A percentile compares a stretch with the other conserved stretches of the same genome.
These are phyloP conservation scores for Cecidostiba fungosa DNA, from an alignment of 2,888 invertebrate genomes.

Conservation along the genomic window DNA sequence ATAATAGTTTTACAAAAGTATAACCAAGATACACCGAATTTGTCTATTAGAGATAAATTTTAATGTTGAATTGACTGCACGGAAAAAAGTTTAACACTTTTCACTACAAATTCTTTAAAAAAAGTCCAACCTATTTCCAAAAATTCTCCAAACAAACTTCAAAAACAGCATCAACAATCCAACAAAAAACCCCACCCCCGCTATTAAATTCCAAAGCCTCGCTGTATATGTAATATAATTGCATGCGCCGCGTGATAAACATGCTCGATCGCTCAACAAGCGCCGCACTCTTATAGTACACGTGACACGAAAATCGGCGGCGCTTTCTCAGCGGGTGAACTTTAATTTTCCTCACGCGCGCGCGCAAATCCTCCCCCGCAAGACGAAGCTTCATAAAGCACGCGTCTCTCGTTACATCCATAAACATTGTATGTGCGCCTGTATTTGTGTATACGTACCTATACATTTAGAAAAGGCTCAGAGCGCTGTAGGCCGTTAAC, in stretches of 20 bases:
- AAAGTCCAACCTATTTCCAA: too few species aligned
- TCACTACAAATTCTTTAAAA: too few species aligned
- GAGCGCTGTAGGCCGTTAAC: constrained; percentile 22
- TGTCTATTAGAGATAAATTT: too few species aligned
- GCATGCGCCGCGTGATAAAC: constrained; percentile 2
- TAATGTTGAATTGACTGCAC: too few species aligned
- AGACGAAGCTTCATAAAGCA: constrained; percentile 31
- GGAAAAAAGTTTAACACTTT: too few species aligned
- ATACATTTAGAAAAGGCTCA: background rate
- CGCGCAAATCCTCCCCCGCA: constrained; percentile 35
- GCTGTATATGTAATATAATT: constrained; percentile 21
- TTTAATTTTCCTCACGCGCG: constrained; percentile 60
- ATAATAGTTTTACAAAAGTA: too few species aligned
- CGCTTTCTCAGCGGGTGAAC: constrained; percentile 48
- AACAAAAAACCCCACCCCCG: background rate
- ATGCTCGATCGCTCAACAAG: constrained; percentile 15
- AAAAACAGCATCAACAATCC: background rate
- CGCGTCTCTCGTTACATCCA: constrained; percentile 33
- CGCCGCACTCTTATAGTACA: background rate
- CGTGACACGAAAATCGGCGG: constrained; percentile 48
- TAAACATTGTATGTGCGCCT: constrained; percentile 15
- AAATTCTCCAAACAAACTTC: background rate
- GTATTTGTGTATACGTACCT: background rate
- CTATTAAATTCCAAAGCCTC: constrained; percentile 27
- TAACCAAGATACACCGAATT: too few species aligned